Evolutionary conservation across 2,113 vertebrate species (phyloP).

Genomic region (Motacilla tschutschensis): DNA sequence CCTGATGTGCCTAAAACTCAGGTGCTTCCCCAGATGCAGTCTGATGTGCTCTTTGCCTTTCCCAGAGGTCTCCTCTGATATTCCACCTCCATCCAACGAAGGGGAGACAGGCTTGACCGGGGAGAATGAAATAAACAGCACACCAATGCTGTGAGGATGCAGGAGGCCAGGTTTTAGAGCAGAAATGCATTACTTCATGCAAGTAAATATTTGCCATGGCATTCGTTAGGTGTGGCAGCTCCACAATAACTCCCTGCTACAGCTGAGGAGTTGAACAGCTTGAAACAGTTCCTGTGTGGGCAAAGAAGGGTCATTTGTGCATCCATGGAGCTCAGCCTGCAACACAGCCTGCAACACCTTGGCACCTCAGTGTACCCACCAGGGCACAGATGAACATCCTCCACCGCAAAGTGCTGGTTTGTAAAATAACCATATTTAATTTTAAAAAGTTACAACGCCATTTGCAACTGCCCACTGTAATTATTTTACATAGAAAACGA

Average conservation of each 20-base stretch:
- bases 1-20: not conserved
- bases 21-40: not conserved
- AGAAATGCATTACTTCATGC: not conserved
- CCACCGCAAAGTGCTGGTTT: not conserved
- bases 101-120: too few relatives aligned
- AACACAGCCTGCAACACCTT: not conserved
- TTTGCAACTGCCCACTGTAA: not conserved
- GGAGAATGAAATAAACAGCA: not conserved
- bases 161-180: not conserved
- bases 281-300: not conserved
- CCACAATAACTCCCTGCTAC: not conserved
- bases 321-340: rapidly evolving
- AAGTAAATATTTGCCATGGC: not conserved
- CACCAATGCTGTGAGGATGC: not conserved
- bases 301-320: not conserved
- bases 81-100: not conserved
- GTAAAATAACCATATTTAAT: not conserved
- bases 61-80: not conserved
- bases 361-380: not conserved
- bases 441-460: rapidly evolving
- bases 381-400: not conserved
- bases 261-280: not conserved
- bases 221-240: not conserved
- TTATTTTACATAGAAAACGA: not conserved
- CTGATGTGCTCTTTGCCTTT: not conserved